These are phyloP conservation scores for Plumapathes pennacea DNA, from an alignment of 92 coral and sea anemone species.

Conservation along the genomic window DNA sequence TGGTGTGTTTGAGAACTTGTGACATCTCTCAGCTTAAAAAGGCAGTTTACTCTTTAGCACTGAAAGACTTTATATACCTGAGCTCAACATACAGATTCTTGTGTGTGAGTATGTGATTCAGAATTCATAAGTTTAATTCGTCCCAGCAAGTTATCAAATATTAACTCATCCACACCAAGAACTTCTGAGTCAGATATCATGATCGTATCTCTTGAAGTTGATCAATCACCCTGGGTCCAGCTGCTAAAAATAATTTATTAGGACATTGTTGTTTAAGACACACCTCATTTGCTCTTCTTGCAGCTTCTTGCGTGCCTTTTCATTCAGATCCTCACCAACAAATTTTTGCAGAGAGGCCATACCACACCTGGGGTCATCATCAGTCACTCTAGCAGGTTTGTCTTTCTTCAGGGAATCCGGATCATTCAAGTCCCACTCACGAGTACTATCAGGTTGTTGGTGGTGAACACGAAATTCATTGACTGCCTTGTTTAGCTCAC, in stretches of 20 bases:
- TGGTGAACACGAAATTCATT: conserved; percentile 75
- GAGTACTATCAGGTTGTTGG: conserved; percentile 80
- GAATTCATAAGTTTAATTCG: background rate
- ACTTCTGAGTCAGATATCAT: too few relatives aligned
- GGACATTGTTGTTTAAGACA: background rate
- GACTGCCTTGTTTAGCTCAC: conserved; percentile 89
- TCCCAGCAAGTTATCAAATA: background rate
- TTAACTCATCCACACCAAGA: too few relatives aligned
- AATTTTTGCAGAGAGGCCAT: conserved; percentile 90
- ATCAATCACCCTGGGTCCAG: too few relatives aligned
- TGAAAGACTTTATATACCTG: too few relatives aligned
- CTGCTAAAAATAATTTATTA: background rate
- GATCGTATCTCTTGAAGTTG: too few relatives aligned
- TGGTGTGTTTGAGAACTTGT: too few relatives aligned
- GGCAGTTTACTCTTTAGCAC: too few relatives aligned
- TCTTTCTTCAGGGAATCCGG: conserved; percentile 95
- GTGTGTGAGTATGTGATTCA: too few relatives aligned
- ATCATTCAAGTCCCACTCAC: conserved; percentile 96
- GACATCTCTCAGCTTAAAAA: too few relatives aligned
- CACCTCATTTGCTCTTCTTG: conserved; percentile 98
- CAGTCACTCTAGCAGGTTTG: conserved; percentile 95
- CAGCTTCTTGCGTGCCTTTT: conserved; percentile 73
- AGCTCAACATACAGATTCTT: too few relatives aligned
- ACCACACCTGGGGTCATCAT: conserved; percentile 97
- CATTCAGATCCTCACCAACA: conserved; percentile 91